Base-by-base conservation (phyloP, 2,888 invertebrate species). In the Lepeophtheirus nordmannii region DNA sequence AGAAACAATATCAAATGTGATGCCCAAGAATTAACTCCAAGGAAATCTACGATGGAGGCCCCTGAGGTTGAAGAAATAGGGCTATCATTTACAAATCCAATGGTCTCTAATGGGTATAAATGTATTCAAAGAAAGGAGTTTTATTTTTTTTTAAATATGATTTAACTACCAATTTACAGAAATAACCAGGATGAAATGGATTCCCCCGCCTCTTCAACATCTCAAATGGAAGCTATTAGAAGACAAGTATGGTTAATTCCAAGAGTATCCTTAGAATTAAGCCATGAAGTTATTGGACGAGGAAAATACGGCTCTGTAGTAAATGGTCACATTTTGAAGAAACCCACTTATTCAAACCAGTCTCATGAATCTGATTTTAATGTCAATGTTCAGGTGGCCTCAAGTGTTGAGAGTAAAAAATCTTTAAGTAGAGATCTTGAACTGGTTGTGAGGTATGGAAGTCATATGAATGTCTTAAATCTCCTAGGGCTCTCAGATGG, bases 401-500 rank as follows among this genome's bases (percentile, higher is more conserved):
- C 69, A 68, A 69, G 71, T 71, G 30, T 30, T 78, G 77, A n/a
- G 40, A 67, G 58, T 17, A 14, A 8, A 17, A 57, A 69, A 61
- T 72, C 74, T 57, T 78, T 84, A 77, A 73, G 89, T 58, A 81
- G 84, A 69, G 87, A 88, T 71, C 75, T 89, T 60, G 85, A 87
- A 70, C 75, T 84, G 30, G 77, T 89, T 39, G 83, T 85, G 14
- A 82, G 82, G 72, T 77, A 85, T 12, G 83, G 83, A 69, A 81
- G 81, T 67, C 85, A 87, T 74, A 82, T 83, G 58, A 84, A 87
- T 75, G 78, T 89, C 1, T 78, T 87, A 10, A 80, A 83, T 67
- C 81, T 89, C 58, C 80, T 87, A 70, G 89, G 89, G 1, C 85
- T 87, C 41, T 86, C 86, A 72, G 87, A 89, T 73, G 85, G 84